Evolutionary conservation across 1,140 invertebrate genomes (phyloP).

Genomic region (Zaprionus taronus): DNA sequence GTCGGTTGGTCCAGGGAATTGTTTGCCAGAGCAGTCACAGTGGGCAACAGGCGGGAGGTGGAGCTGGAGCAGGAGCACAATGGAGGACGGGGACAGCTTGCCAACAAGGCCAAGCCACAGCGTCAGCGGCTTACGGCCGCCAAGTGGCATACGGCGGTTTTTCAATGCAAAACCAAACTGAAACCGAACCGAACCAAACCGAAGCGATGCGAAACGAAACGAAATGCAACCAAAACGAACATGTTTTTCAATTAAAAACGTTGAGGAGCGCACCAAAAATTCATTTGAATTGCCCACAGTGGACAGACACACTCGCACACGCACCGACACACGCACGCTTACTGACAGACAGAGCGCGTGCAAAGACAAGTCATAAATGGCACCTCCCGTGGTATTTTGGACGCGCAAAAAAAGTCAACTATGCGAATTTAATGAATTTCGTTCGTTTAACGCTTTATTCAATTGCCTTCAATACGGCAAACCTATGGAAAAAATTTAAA

Average conservation of each 20-base stretch:
- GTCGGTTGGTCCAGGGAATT: constrained; percentile 64
- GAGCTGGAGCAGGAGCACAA: neutral
- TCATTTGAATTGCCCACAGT: constrained; percentile 65
- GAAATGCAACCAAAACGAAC: constrained; percentile 73
- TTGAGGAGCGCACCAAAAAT: constrained; percentile 68
- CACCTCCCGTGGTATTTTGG: constrained; percentile 16
- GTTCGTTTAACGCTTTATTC: neutral
- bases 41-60: constrained; percentile 9
- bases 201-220: constrained; percentile 40
- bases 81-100: neutral
- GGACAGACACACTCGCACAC: constrained; percentile 4
- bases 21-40: constrained; percentile 53
- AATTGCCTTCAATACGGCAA: neutral
- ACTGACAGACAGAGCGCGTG: neutral
- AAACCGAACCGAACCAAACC: constrained; percentile 43
- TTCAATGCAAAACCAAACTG: constrained; percentile 17
- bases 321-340: neutral
- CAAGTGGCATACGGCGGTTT: constrained; percentile 57
- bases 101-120: constrained; percentile 32
- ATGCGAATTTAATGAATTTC: constrained; percentile 8
- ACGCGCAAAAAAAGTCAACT: constrained; percentile 1
- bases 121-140: constrained; percentile 55
- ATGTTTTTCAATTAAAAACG: constrained; percentile 80
- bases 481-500: neutral
- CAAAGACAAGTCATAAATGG: constrained; percentile 73